Evolutionary conservation across 2,888 invertebrate genomes (phyloP), one percentile per base, ranked within the genome.

Genomic region (Alentia gelatinosa): DNA sequence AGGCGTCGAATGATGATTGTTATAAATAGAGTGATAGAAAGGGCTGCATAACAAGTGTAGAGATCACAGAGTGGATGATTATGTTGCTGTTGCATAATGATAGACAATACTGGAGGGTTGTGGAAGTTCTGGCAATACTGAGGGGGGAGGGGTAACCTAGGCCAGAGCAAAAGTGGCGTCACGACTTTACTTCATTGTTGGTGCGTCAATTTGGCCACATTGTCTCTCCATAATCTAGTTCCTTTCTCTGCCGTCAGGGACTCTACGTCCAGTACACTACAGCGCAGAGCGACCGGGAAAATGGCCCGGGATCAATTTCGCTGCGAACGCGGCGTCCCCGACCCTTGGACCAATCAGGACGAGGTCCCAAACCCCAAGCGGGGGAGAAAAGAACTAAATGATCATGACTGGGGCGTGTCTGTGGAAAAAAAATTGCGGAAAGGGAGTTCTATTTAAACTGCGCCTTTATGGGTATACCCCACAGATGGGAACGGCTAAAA

Each of bases 211-310:
- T 56, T 56, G n/a, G 5, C 56, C 56, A 12, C 56, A 56, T 56
- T 56, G 56, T 56, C 56, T 56, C 56, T 56, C 56, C 56, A 56
- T 56, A 56, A 56, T 56, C n/a, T 56, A 56, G 56, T 56, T 56
- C 56, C 56, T 56, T n/a, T 56, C n/a, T 1, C 19, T n/a, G 12
- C 56, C 56, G n/a, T n/a, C 19, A n/a, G 56, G 19, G 56, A n/a
- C 56, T 56, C 56, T 56, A n/a, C 19, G n/a, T 56, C 19, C n/a
- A n/a, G n/a, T n/a, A n/a, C n/a, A n/a, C n/a, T n/a, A n/a, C n/a
- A n/a, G 56, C 56, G n/a, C 56, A 56, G n/a, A n/a, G n/a, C 56
- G 56, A 56, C 56, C 56, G 23, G 56, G 56, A n/a, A 56, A 56
- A 56, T 56, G 56, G 56, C 56, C 56, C 19, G 23, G 19, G 56